Evolutionary conservation across 2,797 vertebrate genomes (phyloP).

Genomic region (Pipistrellus pygmaeus): DNA sequence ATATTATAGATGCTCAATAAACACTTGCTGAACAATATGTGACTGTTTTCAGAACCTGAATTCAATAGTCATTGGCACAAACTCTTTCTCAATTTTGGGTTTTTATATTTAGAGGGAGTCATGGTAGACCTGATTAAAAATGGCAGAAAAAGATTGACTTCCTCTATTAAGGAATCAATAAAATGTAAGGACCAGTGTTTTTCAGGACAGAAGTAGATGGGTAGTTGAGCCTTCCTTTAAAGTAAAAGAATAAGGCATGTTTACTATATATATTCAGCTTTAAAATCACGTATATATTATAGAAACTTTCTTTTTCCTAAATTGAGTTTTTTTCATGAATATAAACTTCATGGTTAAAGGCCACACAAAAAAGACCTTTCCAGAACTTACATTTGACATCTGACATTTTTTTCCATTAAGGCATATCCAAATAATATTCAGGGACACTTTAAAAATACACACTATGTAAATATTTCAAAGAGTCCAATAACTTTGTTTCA

Average conservation of each 20-base stretch:
- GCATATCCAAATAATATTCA: neutral
- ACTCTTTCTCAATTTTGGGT: neutral
- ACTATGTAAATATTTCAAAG: neutral
- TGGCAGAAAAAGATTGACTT: neutral
- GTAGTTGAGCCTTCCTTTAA: neutral
- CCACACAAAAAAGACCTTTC: neutral
- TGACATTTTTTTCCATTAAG: neutral
- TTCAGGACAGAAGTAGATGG: neutral
- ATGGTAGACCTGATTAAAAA: neutral
- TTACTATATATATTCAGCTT: neutral
- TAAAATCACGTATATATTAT: neutral
- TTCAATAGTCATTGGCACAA: neutral
- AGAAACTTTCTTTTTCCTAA: constrained; percentile 7
- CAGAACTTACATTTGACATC: neutral
- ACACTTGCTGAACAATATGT: neutral
- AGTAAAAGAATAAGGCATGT: neutral
- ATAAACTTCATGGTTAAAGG: constrained; percentile 25
- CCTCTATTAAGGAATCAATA: neutral
- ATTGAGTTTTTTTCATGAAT: neutral
- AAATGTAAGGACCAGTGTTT: neutral
- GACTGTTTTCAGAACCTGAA: neutral
- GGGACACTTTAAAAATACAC: neutral
- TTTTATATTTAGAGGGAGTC: neutral
- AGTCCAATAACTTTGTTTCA: neutral
- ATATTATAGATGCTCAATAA: neutral